A percentile compares a stretch with the other conserved stretches of the same genome.
Evolutionary conservation across 2,888 invertebrate species (phyloP).

Genomic region (Dermolepida albohirtum): DNA sequence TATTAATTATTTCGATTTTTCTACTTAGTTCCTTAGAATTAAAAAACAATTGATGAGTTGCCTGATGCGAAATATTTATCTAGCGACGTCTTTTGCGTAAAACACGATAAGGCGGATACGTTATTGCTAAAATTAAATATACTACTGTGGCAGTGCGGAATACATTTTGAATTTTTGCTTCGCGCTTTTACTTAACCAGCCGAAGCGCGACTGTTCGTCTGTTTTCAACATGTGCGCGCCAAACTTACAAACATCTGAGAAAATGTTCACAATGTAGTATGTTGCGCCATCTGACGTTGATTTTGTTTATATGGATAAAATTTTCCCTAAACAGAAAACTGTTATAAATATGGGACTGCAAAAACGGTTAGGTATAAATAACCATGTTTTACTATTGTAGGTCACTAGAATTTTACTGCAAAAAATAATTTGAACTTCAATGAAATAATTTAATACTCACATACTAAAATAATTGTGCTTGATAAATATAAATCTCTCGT

Average conservation of each 20-base stretch:
- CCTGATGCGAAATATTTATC: slow-evolving; percentile 1
- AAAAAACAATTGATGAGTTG: background rate
- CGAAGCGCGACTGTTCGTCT: slow-evolving; percentile 47
- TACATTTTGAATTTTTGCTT: slow-evolving; percentile 51
- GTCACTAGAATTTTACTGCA: no score
- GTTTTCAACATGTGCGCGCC: slow-evolving; percentile 50
- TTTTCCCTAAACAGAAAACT: background rate
- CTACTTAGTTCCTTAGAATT: background rate
- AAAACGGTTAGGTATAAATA: no score
- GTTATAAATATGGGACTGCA: background rate
- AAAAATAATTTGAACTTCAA: no score
- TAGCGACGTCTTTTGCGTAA: slow-evolving; percentile 4
- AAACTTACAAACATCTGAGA: slow-evolving; percentile 36
- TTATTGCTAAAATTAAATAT: slow-evolving; percentile 39
- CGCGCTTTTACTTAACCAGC: slow-evolving; percentile 48
- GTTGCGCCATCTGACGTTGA: slow-evolving; percentile 3
- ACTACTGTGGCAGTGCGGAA: slow-evolving; percentile 45
- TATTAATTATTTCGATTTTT: background rate
- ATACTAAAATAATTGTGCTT: no score
- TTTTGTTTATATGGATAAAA: background rate
- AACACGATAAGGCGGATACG: slow-evolving; percentile 23
- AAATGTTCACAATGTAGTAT: background rate
- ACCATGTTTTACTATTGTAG: no score
- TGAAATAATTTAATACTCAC: no score
- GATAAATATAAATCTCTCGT: no score